Base-by-base conservation (phyloP, 2,888 invertebrate genomes). In the Cecidostiba fungosa region DNA sequence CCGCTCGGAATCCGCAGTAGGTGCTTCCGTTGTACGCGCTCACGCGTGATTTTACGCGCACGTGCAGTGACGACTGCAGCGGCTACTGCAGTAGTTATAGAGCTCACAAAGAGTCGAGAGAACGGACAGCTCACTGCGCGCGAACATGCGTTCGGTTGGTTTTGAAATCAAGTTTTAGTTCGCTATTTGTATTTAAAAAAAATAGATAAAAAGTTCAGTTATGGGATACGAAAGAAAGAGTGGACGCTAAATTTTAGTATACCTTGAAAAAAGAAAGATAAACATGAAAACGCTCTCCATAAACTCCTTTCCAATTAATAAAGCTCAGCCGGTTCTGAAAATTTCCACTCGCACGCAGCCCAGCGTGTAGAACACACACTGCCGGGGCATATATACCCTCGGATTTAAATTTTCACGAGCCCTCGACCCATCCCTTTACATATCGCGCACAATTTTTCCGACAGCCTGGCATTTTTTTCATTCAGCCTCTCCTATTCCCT, bases 381-480 rank as follows among this genome's bases (percentile, higher is more conserved):
- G n/a, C n/a, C n/a, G n/a, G 10, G 43, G 43, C 12, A 43, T 43
- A 12, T 43, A 12, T n/a, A 54, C 6, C 54, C 54, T 19, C 16
- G 54, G 1, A 59, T 59, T 23, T 59, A 19, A 59, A 59, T 59
- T 59, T 59, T 59, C 59, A 23, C 59, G 23, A 59, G 59, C 23
- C 23, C 54, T n/a, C 10, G n/a, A 59, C 23, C n/a, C n/a, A n/a
- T 59, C 59, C 59, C 23, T 66, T 26, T 14, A 29, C 12, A 16
- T 23, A 19, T 86, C 73, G 77, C 79, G 86, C 84, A 84, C 77
- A 86, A 87, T 86, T 87, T 87, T 83, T 87, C 86, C 85, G 86
- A 85, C 85, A 85, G 86, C 83, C 76, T 77, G 85, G 85, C 36
- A 82, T 74, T 50, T 16, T 54, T 54, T 29, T 54, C 84, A 80